phyloP scores from a whole-genome alignment of 2,888 invertebrate species.

The Amiota communis region DNA sequence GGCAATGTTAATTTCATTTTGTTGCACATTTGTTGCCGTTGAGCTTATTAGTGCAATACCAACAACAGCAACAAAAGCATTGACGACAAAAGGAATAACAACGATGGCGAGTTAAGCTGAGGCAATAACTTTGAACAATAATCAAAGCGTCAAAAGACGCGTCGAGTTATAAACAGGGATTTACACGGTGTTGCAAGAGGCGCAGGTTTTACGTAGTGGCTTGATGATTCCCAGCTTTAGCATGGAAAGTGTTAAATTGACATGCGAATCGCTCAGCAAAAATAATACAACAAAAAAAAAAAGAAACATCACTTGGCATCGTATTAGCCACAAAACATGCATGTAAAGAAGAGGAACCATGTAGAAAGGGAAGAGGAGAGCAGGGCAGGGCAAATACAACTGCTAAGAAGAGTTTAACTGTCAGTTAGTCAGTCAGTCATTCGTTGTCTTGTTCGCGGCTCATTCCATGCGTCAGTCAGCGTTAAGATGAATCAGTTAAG shows the following conservation, averaged over 20 bases:
- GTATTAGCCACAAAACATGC: not conserved
- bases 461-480: constrained; percentile 24
- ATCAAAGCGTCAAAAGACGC: constrained; percentile 44
- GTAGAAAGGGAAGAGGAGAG: constrained; percentile 30
- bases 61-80: constrained; percentile 35
- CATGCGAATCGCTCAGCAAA: constrained; percentile 54
- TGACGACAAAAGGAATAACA: constrained; percentile 22
- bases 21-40: constrained; percentile 29
- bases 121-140: constrained; percentile 62
- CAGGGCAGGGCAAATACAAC: constrained; percentile 37
- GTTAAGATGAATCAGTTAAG: constrained; percentile 14
- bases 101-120: constrained; percentile 6
- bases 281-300: constrained; percentile 6
- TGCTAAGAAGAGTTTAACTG: not conserved
- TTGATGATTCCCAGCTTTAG: not conserved
- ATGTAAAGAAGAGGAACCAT: not conserved
- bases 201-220: too few species aligned
- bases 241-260: constrained; percentile 61
- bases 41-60: constrained; percentile 62
- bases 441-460: constrained; percentile 5
- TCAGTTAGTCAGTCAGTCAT: constrained; percentile 19
- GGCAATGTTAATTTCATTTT: constrained; percentile 58
- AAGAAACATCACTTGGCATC: not conserved
- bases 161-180: not conserved
- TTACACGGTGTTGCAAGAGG: not conserved